Percentiles rank a stretch among this genome's conserved stretches.
Evolutionary conservation across 1,140 invertebrate species (phyloP).

Genomic region (Nixonia krombeini): DNA sequence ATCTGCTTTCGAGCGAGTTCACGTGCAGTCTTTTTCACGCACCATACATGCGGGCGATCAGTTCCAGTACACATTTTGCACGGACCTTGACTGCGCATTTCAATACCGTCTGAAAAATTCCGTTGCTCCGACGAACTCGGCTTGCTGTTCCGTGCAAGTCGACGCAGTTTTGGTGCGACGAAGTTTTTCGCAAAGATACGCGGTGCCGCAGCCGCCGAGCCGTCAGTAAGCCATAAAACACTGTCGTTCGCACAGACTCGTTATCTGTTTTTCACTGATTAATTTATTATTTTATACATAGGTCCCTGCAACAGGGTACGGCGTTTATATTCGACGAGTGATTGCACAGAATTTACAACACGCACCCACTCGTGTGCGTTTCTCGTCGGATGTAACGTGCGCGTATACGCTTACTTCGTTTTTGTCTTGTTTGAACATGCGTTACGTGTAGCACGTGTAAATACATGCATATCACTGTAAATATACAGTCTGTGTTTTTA

Average conservation of each 20-base stretch:
- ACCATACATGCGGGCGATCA: conserved; percentile 24
- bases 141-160: no score
- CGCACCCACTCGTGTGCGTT: conserved; percentile 27
- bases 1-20: conserved; percentile 24
- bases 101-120: no score
- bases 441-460: conserved; percentile 57
- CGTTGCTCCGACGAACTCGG: no score
- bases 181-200: no score
- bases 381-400: conserved; percentile 52
- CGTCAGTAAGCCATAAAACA: conserved; percentile 62
- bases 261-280: conserved; percentile 48
- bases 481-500: conserved; percentile 48
- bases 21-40: conserved; percentile 32
- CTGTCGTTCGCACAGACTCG: conserved; percentile 43
- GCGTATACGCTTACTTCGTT: conserved; percentile 51
- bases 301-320: conserved; percentile 15
- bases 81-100: conserved; percentile 9
- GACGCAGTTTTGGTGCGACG: no score
- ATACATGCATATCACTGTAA: conserved; percentile 66
- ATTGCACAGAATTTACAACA: conserved; percentile 32
- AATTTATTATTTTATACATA: conserved; percentile 63
- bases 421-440: conserved; percentile 42
- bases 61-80: conserved; percentile 17
- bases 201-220: no score
- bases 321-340: conserved; percentile 48